These are phyloP conservation scores for Bradypus variegatus DNA, from an alignment of 2,797 vertebrate genomes.

Conservation along the genomic window DNA sequence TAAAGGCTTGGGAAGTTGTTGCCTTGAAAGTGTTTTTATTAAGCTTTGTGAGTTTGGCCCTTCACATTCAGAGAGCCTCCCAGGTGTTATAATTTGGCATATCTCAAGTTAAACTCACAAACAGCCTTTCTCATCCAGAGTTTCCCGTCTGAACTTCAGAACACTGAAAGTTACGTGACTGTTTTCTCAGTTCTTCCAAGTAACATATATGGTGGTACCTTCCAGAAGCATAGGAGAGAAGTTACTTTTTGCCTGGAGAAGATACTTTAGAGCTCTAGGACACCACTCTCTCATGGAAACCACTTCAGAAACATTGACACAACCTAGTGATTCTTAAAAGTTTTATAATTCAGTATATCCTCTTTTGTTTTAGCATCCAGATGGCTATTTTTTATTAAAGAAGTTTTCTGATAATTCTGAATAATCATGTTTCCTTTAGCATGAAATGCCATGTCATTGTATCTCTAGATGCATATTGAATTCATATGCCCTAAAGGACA, in stretches of 20 bases:
- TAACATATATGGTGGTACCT: fast-evolving
- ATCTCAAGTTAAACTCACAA: neutral
- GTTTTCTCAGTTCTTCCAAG: neutral
- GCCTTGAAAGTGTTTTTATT: neutral
- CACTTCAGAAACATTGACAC: neutral
- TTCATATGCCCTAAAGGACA: no score
- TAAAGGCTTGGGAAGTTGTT: neutral
- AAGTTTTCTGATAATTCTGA: neutral
- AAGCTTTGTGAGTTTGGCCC: neutral
- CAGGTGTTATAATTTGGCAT: fast-evolving
- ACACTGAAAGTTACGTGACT: neutral
- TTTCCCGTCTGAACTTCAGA: neutral
- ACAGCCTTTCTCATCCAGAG: neutral
- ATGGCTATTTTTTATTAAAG: neutral
- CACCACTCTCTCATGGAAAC: no score
- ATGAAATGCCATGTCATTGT: neutral
- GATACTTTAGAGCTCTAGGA: neutral
- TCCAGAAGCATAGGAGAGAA: neutral
- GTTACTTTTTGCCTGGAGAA: no score
- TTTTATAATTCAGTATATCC: neutral
- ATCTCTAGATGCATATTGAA: neutral
- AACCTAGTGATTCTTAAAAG: neutral
- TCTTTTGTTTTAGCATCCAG: neutral
- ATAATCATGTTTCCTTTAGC: neutral
- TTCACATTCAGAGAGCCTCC: neutral